phyloP scores from a whole-genome alignment of 2,113 vertebrate genomes.

The Pandion haliaetus region DNA sequence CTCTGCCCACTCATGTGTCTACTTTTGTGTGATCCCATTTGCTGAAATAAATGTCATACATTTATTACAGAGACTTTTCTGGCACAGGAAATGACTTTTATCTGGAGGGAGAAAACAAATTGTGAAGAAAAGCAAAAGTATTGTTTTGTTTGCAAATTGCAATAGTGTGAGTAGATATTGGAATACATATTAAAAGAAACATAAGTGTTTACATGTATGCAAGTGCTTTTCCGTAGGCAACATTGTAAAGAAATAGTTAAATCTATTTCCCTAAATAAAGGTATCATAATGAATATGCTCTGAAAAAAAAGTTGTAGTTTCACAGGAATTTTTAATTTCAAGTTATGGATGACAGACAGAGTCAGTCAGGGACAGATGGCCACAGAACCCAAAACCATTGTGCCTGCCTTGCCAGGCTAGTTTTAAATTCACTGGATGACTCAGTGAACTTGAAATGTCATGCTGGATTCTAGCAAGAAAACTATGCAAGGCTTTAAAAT shows the following conservation, averaged over 20 bases:
- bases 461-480: neutral
- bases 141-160: neutral
- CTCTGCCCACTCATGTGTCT: neutral
- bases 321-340: neutral
- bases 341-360: neutral
- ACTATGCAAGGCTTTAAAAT: neutral
- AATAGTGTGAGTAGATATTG: neutral
- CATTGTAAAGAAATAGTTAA: neutral
- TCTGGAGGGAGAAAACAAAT: neutral
- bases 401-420: neutral
- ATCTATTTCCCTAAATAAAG: neutral
- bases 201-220: fast-evolving
- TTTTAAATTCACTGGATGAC: neutral
- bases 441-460: constrained; percentile 39
- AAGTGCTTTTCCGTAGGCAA: neutral
- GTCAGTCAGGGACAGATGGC: neutral
- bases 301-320: neutral
- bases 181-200: neutral
- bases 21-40: neutral
- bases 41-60: neutral
- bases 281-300: neutral
- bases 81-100: neutral
- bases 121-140: neutral
- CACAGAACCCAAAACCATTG: neutral
- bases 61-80: neutral